These are phyloP conservation scores for Basileuterus tristriatus DNA, from an alignment of 2,797 vertebrate genomes.

Conservation along the genomic window DNA sequence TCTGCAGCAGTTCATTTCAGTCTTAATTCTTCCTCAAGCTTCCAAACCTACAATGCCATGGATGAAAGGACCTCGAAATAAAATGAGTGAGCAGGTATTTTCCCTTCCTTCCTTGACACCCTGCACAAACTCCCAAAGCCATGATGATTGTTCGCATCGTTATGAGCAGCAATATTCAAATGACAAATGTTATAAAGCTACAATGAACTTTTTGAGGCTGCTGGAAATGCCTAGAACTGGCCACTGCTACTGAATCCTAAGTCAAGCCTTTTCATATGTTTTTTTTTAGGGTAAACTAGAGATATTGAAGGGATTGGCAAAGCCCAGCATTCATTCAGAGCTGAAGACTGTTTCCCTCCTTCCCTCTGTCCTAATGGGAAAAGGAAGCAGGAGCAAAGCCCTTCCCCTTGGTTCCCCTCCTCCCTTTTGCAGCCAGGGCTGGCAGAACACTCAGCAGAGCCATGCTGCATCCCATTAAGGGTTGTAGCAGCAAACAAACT, in stretches of 20 bases:
- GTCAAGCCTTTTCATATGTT: not conserved
- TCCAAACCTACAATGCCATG: not conserved
- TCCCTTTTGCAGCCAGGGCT: not conserved
- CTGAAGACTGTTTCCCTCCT: not conserved
- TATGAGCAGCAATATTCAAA: not conserved
- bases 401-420: not conserved
- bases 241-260: not conserved
- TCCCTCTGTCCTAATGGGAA: not conserved
- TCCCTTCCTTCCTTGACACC: not conserved
- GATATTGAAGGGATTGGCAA: not conserved
- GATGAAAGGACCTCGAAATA: not conserved
- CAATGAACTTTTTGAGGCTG: not conserved
- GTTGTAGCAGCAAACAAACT: constrained; percentile 16
- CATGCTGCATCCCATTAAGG: constrained; percentile 23
- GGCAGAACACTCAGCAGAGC: not conserved
- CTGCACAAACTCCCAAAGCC: not conserved
- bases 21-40: not conserved
- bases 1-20: not conserved
- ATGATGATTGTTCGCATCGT: fast-evolving
- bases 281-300: not conserved
- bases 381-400: not conserved
- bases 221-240: not conserved
- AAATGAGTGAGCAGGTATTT: not conserved
- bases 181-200: not conserved
- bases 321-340: not conserved